Evolutionary conservation across 2,797 vertebrate genomes (phyloP).

Genomic region (Peromyscus eremicus): DNA sequence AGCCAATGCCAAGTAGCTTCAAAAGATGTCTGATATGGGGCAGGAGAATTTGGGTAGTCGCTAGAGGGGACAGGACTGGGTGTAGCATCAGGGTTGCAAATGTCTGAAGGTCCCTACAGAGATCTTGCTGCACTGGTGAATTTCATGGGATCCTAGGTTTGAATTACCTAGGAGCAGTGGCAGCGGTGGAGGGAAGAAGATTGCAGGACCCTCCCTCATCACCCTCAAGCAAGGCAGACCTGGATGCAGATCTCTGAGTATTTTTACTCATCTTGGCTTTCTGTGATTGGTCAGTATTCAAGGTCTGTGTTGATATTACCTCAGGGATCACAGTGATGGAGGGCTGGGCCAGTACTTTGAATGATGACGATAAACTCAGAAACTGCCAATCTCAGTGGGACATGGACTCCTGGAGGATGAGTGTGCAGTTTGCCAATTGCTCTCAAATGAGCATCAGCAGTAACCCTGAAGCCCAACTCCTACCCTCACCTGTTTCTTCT

Average conservation of each 20-base stretch:
- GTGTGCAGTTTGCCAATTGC: too few species aligned
- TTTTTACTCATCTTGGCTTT: neutral
- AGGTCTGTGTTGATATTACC: neutral
- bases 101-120: neutral
- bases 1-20: too few species aligned
- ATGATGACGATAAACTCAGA: neutral
- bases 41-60: neutral
- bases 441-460: too few species aligned
- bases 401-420: neutral
- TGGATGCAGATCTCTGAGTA: neutral
- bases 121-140: neutral
- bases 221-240: neutral
- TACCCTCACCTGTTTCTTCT: neutral
- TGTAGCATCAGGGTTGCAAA: neutral
- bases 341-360: too few species aligned
- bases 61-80: neutral
- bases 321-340: neutral
- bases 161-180: neutral
- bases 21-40: neutral
- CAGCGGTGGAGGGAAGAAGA: neutral
- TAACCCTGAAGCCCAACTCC: neutral
- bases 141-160: neutral
- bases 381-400: neutral
- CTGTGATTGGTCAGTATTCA: neutral
- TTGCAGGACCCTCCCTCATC: neutral